Conservation (phyloP, 2,113 vertebrate genomes). For the Anseranas semipalmata region DNA sequence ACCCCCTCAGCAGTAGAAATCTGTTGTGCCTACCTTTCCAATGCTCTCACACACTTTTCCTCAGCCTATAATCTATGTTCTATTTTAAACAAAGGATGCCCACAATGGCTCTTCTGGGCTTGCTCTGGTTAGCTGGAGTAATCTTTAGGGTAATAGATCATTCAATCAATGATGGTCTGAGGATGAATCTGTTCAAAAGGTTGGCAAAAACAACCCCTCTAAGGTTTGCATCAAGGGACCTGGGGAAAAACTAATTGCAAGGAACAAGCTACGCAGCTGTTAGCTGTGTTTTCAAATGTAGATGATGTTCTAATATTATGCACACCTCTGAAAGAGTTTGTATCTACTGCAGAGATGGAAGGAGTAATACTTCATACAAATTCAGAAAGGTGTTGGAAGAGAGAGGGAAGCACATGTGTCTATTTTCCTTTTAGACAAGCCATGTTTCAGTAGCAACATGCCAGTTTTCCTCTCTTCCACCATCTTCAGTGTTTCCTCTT, state of each 20-base stretch:
- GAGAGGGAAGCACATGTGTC: not conserved
- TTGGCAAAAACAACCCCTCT: not conserved
- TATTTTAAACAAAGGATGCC: not conserved
- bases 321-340: not conserved
- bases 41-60: not conserved
- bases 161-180: not conserved
- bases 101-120: not conserved
- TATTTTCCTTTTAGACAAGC: not conserved
- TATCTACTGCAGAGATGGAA: not conserved
- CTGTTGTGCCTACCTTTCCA: not conserved
- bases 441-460: not conserved
- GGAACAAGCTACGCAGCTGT: not conserved
- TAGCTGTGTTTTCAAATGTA: not conserved
- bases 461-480: not conserved
- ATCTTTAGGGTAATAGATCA: not conserved
- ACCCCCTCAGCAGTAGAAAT: not conserved
- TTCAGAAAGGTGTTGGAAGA: not conserved
- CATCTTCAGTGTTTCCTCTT: not conserved
- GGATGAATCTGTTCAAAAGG: not conserved
- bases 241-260: not conserved
- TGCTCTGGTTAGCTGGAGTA: not conserved
- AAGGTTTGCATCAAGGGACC: not conserved
- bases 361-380: not conserved
- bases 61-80: not conserved
- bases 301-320: not conserved